These are phyloP conservation scores for Sebastes steindachneri DNA, from an alignment of 2,797 vertebrate species.

Conservation along the genomic window DNA sequence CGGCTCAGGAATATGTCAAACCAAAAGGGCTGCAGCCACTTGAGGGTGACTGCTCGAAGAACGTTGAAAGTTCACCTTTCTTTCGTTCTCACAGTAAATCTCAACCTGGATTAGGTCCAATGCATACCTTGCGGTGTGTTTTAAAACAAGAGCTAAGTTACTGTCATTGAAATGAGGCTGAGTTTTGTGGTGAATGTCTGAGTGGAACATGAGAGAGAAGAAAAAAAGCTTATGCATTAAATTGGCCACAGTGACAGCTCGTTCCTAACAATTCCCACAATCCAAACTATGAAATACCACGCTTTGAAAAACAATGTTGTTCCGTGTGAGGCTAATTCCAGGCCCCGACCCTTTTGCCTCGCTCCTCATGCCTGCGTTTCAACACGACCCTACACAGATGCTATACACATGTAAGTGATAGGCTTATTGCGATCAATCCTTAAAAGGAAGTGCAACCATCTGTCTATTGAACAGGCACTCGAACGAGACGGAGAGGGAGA, in stretches of 20 bases:
- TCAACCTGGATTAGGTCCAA: slow-evolving; percentile 66
- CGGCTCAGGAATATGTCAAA: slow-evolving; percentile 68
- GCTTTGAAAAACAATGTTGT: slow-evolving; percentile 34
- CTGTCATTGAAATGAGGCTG: slow-evolving; percentile 50
- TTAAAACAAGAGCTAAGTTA: slow-evolving; percentile 62
- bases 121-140: slow-evolving; percentile 43
- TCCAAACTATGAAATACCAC: slow-evolving; percentile 63
- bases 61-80: slow-evolving; percentile 39
- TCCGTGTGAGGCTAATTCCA: slow-evolving; percentile 48
- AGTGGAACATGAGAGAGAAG: background rate
- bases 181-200: slow-evolving; percentile 44
- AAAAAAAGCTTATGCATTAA: slow-evolving; percentile 34
- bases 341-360: slow-evolving; percentile 46
- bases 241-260: slow-evolving; percentile 55
- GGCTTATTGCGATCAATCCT: slow-evolving; percentile 75
- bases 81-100: slow-evolving; percentile 67
- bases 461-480: slow-evolving; percentile 75
- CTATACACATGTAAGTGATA: slow-evolving; percentile 74
- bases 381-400: slow-evolving; percentile 61
- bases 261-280: slow-evolving; percentile 64
- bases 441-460: slow-evolving; percentile 84
- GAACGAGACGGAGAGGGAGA: slow-evolving; percentile 69
- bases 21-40: slow-evolving; percentile 56
- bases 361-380: slow-evolving; percentile 35
- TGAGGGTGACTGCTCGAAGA: slow-evolving; percentile 36